Evolutionary conservation across 2,113 vertebrate species (phyloP).

Genomic region (Choloepus hoffmanni): DNA sequence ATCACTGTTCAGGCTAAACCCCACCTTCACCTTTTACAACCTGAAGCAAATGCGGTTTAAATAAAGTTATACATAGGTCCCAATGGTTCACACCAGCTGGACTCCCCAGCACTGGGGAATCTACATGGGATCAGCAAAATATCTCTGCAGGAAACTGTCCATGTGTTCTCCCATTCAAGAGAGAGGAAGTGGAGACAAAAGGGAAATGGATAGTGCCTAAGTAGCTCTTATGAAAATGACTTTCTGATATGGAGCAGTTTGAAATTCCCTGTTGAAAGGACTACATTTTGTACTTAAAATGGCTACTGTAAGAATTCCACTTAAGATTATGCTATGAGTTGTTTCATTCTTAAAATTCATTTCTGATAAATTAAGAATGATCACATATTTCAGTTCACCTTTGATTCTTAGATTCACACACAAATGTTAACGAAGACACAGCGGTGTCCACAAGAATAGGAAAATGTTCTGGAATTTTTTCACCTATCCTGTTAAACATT

Average conservation of each 20-base stretch:
- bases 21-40: background rate
- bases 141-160: background rate
- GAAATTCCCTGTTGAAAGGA: background rate
- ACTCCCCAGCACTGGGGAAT: conserved; percentile 24
- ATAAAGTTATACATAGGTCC: background rate
- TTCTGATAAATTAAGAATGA: background rate
- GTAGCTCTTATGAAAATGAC: background rate
- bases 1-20: background rate
- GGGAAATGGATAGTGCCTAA: background rate
- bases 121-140: background rate
- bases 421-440: background rate
- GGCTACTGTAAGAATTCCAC: background rate
- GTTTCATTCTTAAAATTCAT: background rate
- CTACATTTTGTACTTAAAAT: background rate
- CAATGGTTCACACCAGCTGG: background rate
- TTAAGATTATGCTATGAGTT: background rate
- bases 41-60: background rate
- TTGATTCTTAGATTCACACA: background rate
- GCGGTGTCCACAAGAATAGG: background rate
- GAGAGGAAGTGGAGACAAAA: background rate
- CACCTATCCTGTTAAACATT: background rate
- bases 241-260: background rate
- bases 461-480: background rate
- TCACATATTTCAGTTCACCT: background rate
- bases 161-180: background rate